Percentiles rank a stretch among this genome's conserved stretches.
These are phyloP conservation scores for Sminthopsis crassicaudata DNA, from an alignment of 2,113 vertebrate species.

Conservation along the genomic window DNA sequence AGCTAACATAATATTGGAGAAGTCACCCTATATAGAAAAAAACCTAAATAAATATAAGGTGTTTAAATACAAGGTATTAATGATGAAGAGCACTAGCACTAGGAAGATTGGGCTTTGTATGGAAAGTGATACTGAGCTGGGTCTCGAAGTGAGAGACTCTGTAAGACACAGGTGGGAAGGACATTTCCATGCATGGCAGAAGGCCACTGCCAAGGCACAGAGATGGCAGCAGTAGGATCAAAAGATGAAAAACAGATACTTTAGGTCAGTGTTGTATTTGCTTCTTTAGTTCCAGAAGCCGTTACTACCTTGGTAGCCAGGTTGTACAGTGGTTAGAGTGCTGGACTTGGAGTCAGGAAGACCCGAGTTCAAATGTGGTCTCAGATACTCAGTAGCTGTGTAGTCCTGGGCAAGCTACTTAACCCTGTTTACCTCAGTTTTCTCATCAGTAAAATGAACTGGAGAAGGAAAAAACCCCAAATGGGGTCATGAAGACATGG, in stretches of 20 bases:
- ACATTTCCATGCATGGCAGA: neutral
- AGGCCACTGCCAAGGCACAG: neutral
- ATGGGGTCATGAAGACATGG: no score
- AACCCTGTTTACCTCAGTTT: no score
- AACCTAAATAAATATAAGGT: neutral
- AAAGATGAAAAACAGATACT: neutral
- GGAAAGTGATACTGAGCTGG: neutral
- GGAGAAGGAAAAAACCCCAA: no score
- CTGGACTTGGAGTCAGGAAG: no score
- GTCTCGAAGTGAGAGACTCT: neutral
- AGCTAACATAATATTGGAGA: neutral
- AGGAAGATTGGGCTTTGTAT: neutral
- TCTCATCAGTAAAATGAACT: no score
- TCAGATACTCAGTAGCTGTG: no score
- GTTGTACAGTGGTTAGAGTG: no score
- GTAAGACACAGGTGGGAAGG: neutral
- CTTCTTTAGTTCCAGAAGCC: neutral
- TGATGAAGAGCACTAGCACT: no score
- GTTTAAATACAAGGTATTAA: neutral
- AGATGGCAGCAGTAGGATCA: neutral
- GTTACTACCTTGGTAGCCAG: neutral
- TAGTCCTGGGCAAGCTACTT: no score
- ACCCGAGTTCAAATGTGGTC: no score
- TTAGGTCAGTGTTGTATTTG: neutral
- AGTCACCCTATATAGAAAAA: neutral